Conservation (phyloP, 2,113 vertebrate species). For the Collichthys lucidus region DNA sequence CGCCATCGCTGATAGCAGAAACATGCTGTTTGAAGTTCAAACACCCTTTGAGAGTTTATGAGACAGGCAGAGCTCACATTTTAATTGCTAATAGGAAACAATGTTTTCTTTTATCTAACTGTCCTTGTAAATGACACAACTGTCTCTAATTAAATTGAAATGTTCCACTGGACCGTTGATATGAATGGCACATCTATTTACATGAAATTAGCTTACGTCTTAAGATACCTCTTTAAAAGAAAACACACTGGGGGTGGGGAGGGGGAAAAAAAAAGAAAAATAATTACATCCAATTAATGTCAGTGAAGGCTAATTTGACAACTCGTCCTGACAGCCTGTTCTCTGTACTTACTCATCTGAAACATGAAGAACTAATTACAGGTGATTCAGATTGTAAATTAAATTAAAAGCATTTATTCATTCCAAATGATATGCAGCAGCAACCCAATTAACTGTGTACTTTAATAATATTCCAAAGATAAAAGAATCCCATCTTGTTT, state of each 20-base stretch:
- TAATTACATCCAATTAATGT: conserved; percentile 80
- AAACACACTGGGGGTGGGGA: conserved; percentile 45
- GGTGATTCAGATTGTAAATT: conserved; percentile 57
- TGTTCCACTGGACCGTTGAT: conserved; percentile 50
- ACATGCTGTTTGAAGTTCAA: conserved; percentile 23
- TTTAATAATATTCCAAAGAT: conserved; percentile 16
- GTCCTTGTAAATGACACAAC: neutral
- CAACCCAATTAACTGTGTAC: conserved; percentile 17
- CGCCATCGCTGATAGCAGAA: neutral
- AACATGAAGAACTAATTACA: conserved; percentile 72
- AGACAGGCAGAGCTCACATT: neutral
- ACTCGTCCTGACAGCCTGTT: conserved; percentile 61
- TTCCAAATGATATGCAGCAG: conserved; percentile 48
- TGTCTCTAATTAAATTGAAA: conserved; percentile 61
- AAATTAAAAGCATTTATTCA: conserved; percentile 52
- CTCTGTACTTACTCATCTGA: conserved; percentile 71
- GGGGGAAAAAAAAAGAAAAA: conserved; percentile 18
- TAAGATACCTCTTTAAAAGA: conserved; percentile 36
- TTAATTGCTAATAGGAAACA: conserved; percentile 25
- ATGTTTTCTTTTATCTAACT: conserved; percentile 37
- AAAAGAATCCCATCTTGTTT: neutral
- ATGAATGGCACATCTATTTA: conserved; percentile 59
- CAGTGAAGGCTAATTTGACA: conserved; percentile 74
- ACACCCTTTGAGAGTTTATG: neutral
- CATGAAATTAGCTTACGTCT: conserved; percentile 56